Base-by-base conservation (phyloP, 2,888 invertebrate genomes). In the Aricia artaxerxes region DNA sequence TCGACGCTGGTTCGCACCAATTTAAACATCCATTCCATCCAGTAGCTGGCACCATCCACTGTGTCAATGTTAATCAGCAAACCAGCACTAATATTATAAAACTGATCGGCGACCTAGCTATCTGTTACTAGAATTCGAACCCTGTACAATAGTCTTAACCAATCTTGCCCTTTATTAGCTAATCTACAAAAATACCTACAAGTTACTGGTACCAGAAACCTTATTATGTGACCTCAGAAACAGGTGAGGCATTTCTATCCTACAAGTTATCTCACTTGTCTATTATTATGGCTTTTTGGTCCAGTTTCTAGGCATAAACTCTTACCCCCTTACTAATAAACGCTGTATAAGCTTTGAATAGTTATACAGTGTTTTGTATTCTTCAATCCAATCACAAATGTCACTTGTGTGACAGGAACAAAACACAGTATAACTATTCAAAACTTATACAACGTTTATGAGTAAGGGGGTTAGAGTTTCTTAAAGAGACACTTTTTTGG, bases 61-160 rank as follows among this genome's bases (percentile, higher is more conserved):
- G 16, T 16, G 16, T 57, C 57, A 57, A 57, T 57, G 57, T 57
- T 16, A 57, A 57, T 3, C 57, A 57, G 57, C 4, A 57, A 57
- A 53, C 13, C 53, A 13, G 57, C 57, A 16, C 4, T 57, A 57
- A 57, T 16, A 16, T 57, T 57, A 57, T 57, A 16, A 49, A 9
- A 57, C 35, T 69, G 69, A 69, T 69, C 69, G 69, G 35, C 69
- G 69, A 38, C 69, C 69, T 11, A 69, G 69, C 69, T 35, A 69
- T 9, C 35, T 69, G 5, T 38, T 69, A 2, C 9, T 1, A 16
- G 64, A 69, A 4, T 57, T 57, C 16, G 16, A 57, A 57, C 57
- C 57, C 16, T 57, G 4, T 57, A 16, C 11, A 11, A 16, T 57
- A 0, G 16, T 13, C 11, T 16, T 40, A 40, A 40, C 40, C 11